These are phyloP conservation scores for Poeciliopsis paucimaculata DNA, from an alignment of 2,797 vertebrate species.

Conservation along the genomic window DNA sequence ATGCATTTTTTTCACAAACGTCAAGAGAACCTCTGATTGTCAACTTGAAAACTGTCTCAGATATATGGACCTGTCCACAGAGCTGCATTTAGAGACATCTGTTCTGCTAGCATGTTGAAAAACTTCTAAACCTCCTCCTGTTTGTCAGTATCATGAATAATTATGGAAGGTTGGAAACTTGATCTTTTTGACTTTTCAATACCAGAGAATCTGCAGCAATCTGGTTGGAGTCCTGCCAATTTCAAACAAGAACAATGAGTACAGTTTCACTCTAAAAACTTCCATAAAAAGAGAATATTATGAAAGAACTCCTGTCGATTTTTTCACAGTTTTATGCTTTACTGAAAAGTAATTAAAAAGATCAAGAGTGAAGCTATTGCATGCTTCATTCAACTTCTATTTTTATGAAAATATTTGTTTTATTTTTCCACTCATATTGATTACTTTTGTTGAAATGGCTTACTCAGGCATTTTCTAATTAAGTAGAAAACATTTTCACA, in stretches of 20 bases:
- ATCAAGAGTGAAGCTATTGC: constrained; percentile 45
- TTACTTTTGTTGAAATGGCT: constrained; percentile 45
- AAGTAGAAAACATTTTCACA: constrained; percentile 50
- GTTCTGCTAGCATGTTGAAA: constrained; percentile 39
- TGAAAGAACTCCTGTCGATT: constrained; percentile 11
- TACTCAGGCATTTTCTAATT: constrained; percentile 40
- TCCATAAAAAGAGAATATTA: constrained; percentile 1
- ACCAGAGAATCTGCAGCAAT: constrained; percentile 45
- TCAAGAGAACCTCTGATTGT: constrained; percentile 58
- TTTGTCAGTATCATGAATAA: constrained; percentile 47
- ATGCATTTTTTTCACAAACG: constrained; percentile 59
- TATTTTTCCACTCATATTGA: constrained; percentile 26
- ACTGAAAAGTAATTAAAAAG: constrained; percentile 50
- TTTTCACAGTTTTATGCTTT: constrained; percentile 14
- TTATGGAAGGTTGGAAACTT: constrained; percentile 19
- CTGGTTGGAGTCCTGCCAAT: constrained; percentile 34
- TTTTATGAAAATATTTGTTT: constrained; percentile 25
- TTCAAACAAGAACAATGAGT: constrained; percentile 39
- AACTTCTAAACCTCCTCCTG: constrained; percentile 26
- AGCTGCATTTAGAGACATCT: constrained; percentile 51
- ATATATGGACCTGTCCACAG: constrained; percentile 49
- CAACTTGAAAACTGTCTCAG: constrained; percentile 39
- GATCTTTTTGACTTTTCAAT: constrained; percentile 49
- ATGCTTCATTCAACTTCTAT: constrained; percentile 27
- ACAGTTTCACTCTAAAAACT: constrained; percentile 13